phyloP scores from a whole-genome alignment of 2,113 vertebrate genomes.

The Hydropotes inermis region DNA sequence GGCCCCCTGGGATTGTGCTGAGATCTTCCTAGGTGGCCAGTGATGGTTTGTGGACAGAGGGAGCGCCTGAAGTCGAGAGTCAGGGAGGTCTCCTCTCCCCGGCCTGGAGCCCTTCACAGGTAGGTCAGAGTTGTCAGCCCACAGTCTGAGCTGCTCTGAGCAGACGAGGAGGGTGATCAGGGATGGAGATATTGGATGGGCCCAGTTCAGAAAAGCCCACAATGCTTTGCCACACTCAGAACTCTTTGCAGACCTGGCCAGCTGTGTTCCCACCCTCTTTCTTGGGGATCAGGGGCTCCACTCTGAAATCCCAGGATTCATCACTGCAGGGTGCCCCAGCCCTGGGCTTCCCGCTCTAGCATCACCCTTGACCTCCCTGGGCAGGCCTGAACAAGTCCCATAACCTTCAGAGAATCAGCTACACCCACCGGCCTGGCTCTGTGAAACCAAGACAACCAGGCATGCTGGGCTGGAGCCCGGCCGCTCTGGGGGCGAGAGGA shows the following conservation, averaged over 20 bases:
- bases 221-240: background rate
- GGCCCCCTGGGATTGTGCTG: background rate
- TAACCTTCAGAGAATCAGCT: background rate
- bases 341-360: background rate
- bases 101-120: background rate
- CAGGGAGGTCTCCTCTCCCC: too few species aligned
- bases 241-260: background rate
- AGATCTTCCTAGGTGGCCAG: too few species aligned
- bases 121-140: background rate
- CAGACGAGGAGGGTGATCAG: background rate
- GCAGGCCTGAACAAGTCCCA: background rate
- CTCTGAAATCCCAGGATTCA: background rate
- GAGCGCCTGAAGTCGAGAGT: background rate
- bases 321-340: background rate
- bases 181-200: background rate
- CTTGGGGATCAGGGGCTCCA: background rate
- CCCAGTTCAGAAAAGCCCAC: background rate
- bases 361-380: background rate
- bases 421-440: background rate
- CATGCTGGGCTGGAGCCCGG: accelerated
- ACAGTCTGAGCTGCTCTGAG: background rate
- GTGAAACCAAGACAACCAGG: background rate
- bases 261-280: background rate
- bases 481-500: background rate
- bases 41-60: background rate